Conservation (phyloP, 2,113 vertebrate species). For the Condylura cristata region DNA sequence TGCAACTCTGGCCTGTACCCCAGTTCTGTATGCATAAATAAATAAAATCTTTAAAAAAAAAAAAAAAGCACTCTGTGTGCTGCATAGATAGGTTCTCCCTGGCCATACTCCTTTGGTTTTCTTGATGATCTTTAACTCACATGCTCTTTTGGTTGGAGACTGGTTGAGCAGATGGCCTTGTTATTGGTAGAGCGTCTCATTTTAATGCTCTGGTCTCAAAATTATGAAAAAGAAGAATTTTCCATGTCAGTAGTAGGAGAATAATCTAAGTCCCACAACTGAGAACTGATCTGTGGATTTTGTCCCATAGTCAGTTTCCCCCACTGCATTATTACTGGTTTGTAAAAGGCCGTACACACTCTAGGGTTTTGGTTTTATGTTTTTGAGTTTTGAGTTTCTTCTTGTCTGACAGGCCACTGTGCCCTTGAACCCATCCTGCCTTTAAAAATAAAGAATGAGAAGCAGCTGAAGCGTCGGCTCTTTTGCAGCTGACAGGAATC, state of each 20-base stretch:
- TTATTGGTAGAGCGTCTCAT: constrained; percentile 20
- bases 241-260: constrained; percentile 4
- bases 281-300: background rate
- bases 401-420: constrained; percentile 69
- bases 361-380: constrained; percentile 53
- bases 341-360: background rate
- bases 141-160: background rate
- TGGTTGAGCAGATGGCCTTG: background rate
- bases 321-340: background rate
- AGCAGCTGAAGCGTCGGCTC: constrained; percentile 86
- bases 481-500: constrained; percentile 87
- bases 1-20: too few species aligned
- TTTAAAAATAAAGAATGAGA: constrained; percentile 86
- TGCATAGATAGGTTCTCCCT: constrained; percentile 51
- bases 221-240: constrained; percentile 54
- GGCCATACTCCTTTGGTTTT: background rate
- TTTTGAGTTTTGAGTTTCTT: constrained; percentile 53
- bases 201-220: constrained; percentile 36
- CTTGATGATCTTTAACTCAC: constrained; percentile 19
- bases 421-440: constrained; percentile 86
- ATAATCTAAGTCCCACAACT: background rate
- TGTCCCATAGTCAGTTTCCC: background rate
- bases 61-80: constrained; percentile 50
- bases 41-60: too few species aligned
- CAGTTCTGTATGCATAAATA: too few species aligned